phyloP scores from a whole-genome alignment of 2,888 invertebrate genomes.

The Nipponacmea schrenckii region DNA sequence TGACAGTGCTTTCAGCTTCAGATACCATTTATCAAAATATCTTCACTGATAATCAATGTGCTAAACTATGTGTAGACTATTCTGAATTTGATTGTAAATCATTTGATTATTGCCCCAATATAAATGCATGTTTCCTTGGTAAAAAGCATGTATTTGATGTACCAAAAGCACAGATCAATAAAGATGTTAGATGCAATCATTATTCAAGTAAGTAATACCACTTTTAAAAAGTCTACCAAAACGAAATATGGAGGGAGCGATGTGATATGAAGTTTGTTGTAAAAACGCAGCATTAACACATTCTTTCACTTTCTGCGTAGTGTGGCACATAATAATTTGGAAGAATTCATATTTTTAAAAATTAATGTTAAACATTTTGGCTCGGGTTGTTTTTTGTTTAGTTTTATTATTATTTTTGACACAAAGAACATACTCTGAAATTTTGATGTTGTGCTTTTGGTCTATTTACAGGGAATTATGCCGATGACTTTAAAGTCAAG shows the following conservation, averaged over 20 bases:
- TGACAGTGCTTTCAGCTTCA: slow-evolving; percentile 43
- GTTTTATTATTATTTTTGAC: neutral
- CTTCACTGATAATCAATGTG: slow-evolving; percentile 45
- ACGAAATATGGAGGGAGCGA: neutral
- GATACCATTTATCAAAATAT: slow-evolving; percentile 51
- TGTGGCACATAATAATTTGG: too few species aligned
- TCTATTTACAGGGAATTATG: slow-evolving; percentile 43
- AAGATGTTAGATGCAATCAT: slow-evolving; percentile 47
- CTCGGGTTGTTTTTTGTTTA: too few species aligned
- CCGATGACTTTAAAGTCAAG: slow-evolving; percentile 45
- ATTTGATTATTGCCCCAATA: slow-evolving; percentile 51
- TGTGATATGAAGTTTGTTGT: neutral
- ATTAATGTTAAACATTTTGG: too few species aligned
- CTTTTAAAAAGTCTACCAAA: neutral
- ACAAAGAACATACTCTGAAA: neutral
- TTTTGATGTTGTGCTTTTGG: neutral
- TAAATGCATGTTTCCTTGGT: slow-evolving; percentile 50
- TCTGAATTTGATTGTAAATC: slow-evolving; percentile 52
- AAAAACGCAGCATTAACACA: neutral
- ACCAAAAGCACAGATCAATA: slow-evolving; percentile 39
- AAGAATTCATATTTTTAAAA: too few species aligned
- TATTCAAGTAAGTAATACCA: slow-evolving; percentile 46
- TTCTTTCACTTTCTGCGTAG: neutral
- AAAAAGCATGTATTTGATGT: slow-evolving; percentile 46
- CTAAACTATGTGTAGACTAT: slow-evolving; percentile 48